Evolutionary conservation across 1,140 invertebrate genomes (phyloP).

Genomic region (Papilio polytes): DNA sequence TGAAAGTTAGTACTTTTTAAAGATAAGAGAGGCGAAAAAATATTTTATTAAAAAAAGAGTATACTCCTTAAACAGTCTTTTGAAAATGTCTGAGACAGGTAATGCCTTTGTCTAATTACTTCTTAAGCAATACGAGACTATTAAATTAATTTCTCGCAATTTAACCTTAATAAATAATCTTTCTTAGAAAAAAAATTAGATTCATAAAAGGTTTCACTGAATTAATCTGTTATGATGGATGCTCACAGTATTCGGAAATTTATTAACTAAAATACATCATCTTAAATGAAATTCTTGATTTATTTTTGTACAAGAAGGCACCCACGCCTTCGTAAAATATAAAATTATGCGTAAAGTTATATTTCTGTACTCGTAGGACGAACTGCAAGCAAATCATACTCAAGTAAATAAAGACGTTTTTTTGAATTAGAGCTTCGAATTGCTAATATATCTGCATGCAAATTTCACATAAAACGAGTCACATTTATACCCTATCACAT

Average conservation of each 20-base stretch:
- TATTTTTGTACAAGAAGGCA: background rate
- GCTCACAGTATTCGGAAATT: slow-evolving; percentile 25
- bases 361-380: no score
- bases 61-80: background rate
- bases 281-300: slow-evolving; percentile 19
- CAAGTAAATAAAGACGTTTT: no score
- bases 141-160: background rate
- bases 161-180: background rate
- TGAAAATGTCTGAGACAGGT: background rate
- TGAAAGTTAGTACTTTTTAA: background rate
- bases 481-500: no score
- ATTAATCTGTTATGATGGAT: slow-evolving; percentile 34
- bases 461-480: no score
- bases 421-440: no score
- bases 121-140: background rate
- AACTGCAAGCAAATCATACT: no score
- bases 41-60: background rate
- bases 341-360: background rate
- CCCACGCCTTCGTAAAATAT: background rate
- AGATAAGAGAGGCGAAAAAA: no score
- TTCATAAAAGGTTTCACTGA: slow-evolving; percentile 35
- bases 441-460: no score
- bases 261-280: slow-evolving; percentile 31
- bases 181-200: slow-evolving; percentile 10
- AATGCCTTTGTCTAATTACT: background rate